Conservation (phyloP, 2,888 invertebrate species). For the Eupithecia exiguata region DNA sequence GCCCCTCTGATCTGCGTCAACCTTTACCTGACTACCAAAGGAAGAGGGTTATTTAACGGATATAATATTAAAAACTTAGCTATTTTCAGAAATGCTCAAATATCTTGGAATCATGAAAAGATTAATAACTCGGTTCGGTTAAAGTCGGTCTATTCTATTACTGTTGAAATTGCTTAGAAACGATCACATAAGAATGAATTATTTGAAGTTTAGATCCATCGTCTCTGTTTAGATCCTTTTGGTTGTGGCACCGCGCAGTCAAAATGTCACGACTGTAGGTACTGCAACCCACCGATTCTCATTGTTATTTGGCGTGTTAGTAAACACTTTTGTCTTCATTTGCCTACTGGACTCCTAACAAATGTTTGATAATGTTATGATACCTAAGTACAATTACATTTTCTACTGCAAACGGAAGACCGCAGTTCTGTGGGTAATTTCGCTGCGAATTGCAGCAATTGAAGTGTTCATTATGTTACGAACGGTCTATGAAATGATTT, state of each 20-base stretch:
- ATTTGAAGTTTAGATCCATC: background rate
- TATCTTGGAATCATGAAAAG: background rate
- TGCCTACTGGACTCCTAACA: background rate
- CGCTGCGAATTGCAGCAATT: slow-evolving; percentile 35
- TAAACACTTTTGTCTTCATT: background rate
- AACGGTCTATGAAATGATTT: background rate
- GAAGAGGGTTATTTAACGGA: background rate
- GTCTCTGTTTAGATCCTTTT: background rate
- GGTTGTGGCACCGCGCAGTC: slow-evolving; percentile 11
- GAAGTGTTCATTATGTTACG: slow-evolving; percentile 18
- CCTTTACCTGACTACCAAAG: background rate
- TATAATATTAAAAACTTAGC: slow-evolving; percentile 18
- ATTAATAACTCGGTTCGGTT: too few species aligned
- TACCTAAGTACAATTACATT: background rate
- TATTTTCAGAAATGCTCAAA: background rate
- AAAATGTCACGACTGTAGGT: background rate
- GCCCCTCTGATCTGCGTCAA: too few species aligned
- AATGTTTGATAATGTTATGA: slow-evolving; percentile 1
- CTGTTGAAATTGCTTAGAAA: background rate
- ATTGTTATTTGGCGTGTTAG: background rate
- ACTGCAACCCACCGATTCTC: background rate
- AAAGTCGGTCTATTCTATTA: too few species aligned
- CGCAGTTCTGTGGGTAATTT: slow-evolving; percentile 13
- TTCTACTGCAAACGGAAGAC: background rate
- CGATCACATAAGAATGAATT: too few species aligned